Conservation (phyloP, 2,113 vertebrate species). For the Nycticryphes semicollaris region DNA sequence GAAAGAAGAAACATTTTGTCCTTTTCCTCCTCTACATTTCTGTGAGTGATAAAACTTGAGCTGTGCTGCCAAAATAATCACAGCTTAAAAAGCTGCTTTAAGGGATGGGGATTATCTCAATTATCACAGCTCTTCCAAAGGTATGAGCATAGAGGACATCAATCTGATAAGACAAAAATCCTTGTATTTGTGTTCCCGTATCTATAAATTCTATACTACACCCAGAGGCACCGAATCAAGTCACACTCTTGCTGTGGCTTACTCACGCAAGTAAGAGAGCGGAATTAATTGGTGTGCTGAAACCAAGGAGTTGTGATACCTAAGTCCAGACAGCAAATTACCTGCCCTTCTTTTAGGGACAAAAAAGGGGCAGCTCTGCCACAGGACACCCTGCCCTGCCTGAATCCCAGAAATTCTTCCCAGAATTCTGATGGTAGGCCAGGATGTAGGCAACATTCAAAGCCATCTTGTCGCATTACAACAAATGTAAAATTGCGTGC, state of each 20-base stretch:
- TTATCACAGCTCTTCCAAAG: conserved; percentile 54
- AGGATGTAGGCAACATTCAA: neutral
- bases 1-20: neutral
- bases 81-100: conserved; percentile 46
- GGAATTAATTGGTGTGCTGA: neutral
- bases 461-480: neutral
- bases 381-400: neutral
- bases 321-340: neutral
- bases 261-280: neutral
- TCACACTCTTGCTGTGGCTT: neutral
- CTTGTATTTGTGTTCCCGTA: conserved; percentile 34
- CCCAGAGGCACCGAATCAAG: neutral
- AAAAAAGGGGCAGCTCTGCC: neutral
- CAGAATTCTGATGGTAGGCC: neutral
- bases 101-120: conserved; percentile 60
- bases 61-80: conserved; percentile 60
- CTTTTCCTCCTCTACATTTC: conserved; percentile 25
- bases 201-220: conserved; percentile 34
- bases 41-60: conserved; percentile 46
- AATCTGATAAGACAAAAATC: conserved; percentile 60
- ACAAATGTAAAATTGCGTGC: neutral
- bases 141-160: conserved; percentile 59
- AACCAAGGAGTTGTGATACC: neutral
- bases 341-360: neutral
- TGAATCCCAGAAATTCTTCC: neutral